These are phyloP conservation scores for Passer montanus DNA, from an alignment of 2,113 vertebrate genomes.

Conservation along the genomic window DNA sequence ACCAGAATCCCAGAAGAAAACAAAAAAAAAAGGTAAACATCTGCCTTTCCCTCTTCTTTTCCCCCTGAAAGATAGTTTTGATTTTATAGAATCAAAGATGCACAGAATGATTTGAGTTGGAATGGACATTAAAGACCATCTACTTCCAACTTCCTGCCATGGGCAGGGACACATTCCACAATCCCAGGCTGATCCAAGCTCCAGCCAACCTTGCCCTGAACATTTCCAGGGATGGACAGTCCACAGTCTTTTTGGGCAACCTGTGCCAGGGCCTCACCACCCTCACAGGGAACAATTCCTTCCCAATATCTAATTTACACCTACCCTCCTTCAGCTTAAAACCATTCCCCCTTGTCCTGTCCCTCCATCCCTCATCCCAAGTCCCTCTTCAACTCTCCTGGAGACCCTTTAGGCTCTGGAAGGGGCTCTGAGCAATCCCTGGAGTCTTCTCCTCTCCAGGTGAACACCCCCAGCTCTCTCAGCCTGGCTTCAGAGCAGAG, in stretches of 20 bases:
- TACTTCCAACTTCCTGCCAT: neutral
- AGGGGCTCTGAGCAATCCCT: neutral
- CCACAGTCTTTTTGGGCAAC: neutral
- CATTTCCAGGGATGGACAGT: neutral
- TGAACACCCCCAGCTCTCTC: neutral
- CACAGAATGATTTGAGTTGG: neutral
- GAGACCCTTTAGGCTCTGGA: neutral
- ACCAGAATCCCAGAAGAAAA: neutral
- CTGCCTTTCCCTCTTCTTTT: neutral
- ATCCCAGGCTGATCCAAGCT: neutral
- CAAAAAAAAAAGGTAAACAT: neutral
- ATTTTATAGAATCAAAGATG: neutral
- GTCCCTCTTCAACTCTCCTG: neutral
- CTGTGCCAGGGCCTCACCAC: neutral
- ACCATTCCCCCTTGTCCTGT: neutral
- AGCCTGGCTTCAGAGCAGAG: neutral
- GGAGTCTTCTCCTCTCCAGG: neutral
- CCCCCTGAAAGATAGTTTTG: neutral
- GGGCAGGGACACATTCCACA: neutral
- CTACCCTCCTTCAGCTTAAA: neutral
- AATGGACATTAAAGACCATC: neutral
- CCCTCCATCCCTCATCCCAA: fast-evolving
- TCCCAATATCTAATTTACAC: neutral
- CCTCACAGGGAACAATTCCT: neutral
- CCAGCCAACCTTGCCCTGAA: neutral